Percentiles rank a stretch among this genome's conserved stretches.
These are phyloP conservation scores for Scaptomyza pallida DNA, from an alignment of 1,140 invertebrate species.

Conservation along the genomic window DNA sequence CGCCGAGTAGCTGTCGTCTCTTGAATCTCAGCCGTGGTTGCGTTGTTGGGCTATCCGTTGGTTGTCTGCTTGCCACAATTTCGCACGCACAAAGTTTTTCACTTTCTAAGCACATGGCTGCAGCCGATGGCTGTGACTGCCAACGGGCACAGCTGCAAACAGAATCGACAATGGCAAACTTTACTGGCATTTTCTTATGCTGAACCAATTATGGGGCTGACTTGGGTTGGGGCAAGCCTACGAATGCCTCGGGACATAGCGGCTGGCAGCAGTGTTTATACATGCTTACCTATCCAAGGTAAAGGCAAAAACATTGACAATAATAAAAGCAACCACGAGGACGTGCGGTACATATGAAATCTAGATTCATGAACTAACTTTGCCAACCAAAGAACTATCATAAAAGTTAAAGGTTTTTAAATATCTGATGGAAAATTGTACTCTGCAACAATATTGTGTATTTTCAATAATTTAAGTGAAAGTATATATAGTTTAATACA, in stretches of 20 bases:
- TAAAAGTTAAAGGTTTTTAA: conserved; percentile 20
- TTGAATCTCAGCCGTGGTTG: conserved; percentile 57
- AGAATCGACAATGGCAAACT: conserved; percentile 56
- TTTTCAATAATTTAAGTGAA: too few species aligned
- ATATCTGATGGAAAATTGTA: conserved; percentile 2
- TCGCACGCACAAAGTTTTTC: conserved; percentile 78
- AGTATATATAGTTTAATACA: too few species aligned
- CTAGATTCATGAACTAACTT: conserved; percentile 34
- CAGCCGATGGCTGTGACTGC: conserved; percentile 12
- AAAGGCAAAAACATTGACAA: conserved; percentile 45
- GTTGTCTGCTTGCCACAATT: conserved; percentile 70
- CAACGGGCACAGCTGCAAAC: conserved; percentile 57
- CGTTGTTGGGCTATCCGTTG: conserved; percentile 54
- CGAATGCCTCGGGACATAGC: conserved; percentile 55
- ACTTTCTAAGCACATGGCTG: conserved; percentile 51
- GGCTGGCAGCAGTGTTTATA: conserved; percentile 73
- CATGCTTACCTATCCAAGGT: conserved; percentile 40
- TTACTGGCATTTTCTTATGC: conserved; percentile 78
- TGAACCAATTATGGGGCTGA: conserved; percentile 66
- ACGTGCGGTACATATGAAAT: conserved; percentile 51
- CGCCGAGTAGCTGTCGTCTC: conserved; percentile 17
- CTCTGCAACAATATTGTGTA: too few species aligned
- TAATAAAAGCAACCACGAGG: conserved; percentile 29
- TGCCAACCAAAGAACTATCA: conserved; percentile 44
- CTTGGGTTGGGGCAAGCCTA: conserved; percentile 19